Base-by-base conservation (phyloP, 2,888 invertebrate genomes). In the Bugulina stolonifera region DNA sequence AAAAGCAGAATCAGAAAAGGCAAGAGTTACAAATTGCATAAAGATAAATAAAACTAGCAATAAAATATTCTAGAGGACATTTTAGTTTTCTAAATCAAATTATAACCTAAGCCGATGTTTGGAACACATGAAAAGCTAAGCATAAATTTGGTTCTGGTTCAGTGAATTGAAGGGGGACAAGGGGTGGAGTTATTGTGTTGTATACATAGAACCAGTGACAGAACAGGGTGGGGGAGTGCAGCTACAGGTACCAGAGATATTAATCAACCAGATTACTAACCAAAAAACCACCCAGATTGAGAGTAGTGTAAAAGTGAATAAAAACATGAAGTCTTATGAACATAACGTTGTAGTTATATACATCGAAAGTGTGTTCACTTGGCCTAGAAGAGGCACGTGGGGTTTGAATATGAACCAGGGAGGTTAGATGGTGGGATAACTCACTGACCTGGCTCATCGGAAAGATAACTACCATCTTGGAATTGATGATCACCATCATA, bases 361-460 rank as follows among this genome's bases (percentile, higher is more conserved):
- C 43, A 43, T 43, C 43, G 18, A 43, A 10, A 18, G 43, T 10
- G 43, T 43, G 18, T 43, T 43, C 43, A 43, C 18, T 43, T 18
- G 43, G 43, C 43, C 18, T 43, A 43, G 43, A 43, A 43, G 18
- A 43, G 43, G n/a, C 18, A 10, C 18, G 43, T 43, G 18, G 43
- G 18, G 43, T 43, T 43, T 43, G 18, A 43, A 43, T 43, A 43
- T 43, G 43, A 10, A 18, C 5, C 43, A 18, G 43, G 43, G 10
- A 43, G 43, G 32, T 3, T 14, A 29, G 32, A 32, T n/a, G 34
- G 64, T 34, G 32, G 25, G 27, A 23, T 64, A 64, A 64, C 27
- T 64, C 64, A 64, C 64, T 64, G 64, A 64, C 64, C 64, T 64
- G 64, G 64, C 34, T 64, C 64, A 22, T 64, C 64, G 1, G 32